These are phyloP conservation scores for Pseudorhiza aurosa DNA, from an alignment of 30 jellyfish, hydroid and myxozoan species.

Conservation along the genomic window DNA sequence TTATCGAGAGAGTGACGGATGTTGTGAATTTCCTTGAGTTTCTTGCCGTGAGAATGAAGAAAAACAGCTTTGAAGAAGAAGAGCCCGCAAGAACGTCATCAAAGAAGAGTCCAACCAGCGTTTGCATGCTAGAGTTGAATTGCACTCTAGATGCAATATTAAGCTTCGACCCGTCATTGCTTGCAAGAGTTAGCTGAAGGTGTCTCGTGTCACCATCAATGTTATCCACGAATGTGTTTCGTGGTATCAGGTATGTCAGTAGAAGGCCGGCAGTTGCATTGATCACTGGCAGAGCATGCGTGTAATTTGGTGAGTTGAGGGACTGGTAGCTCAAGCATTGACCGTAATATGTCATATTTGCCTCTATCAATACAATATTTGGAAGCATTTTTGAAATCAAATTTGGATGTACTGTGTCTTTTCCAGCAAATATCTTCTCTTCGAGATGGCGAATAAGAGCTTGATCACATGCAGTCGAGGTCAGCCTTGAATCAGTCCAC, in stretches of 20 bases:
- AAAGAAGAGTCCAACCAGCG: slow-evolving; percentile 10
- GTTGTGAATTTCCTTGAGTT: slow-evolving; percentile 38
- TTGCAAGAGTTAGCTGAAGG: slow-evolving; percentile 35
- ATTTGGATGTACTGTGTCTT: slow-evolving; percentile 33
- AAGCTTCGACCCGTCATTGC: slow-evolving; percentile 30
- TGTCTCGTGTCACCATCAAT: slow-evolving; percentile 81
- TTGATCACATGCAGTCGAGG: slow-evolving; percentile 28
- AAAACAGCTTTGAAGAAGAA: neutral
- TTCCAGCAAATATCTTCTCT: slow-evolving; percentile 22
- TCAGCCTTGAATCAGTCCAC: slow-evolving; percentile 72
- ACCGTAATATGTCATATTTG: slow-evolving; percentile 27
- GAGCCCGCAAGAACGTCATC: neutral
- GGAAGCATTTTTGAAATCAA: slow-evolving; percentile 38
- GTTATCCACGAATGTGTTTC: slow-evolving; percentile 61
- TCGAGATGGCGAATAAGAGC: slow-evolving; percentile 33
- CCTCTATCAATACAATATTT: slow-evolving; percentile 35
- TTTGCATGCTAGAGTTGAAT: slow-evolving; percentile 38
- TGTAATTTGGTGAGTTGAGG: slow-evolving; percentile 30
- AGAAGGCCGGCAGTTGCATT: slow-evolving; percentile 54
- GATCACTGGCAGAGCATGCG: slow-evolving; percentile 21
- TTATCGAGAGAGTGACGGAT: slow-evolving; percentile 2
- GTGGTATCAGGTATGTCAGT: slow-evolving; percentile 69
- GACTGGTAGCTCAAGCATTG: slow-evolving; percentile 17
- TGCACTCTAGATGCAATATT: slow-evolving; percentile 38
- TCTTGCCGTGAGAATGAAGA: slow-evolving; percentile 29